Evolutionary conservation across 2,888 invertebrate species (phyloP), one percentile per base, ranked within the genome.

Genomic region (Rhorus exstirpatorius): DNA sequence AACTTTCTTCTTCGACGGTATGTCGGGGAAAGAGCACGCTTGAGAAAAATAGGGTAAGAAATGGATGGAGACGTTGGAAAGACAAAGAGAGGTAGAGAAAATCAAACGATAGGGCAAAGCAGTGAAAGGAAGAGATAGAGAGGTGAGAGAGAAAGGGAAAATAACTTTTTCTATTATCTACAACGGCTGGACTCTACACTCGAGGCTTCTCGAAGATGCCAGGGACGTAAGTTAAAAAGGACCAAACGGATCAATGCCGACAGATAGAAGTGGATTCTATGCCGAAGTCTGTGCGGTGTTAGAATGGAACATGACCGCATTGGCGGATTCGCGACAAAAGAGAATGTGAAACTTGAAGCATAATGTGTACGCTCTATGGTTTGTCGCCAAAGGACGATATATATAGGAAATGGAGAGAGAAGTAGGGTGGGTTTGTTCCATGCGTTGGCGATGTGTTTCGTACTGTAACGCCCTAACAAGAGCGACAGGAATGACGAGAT

Each of bases 1-100:
- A 86, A 87, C 87, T 84, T 82, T 76, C 53, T 63, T 78, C 53
- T 31, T 80, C 82, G 31, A 74, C 31, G 84, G 85, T 79, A 84
- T 87, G 86, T 86, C 85, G 86, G 81, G 84, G 60, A 75, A 82
- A 83, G 58, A 63, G 75, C 44, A 21, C 8, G 26, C 60, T n/a
- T 35, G 19, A 55, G 51, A 70, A 44, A 63, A 44, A 63, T 26
- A 70, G 26, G 21, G 41, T 19, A 31, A 38, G 31, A 46, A 72
- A 44, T 44, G 24, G 44, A 80, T 60, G 76, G 75, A 82, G 67
- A 82, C 80, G 83, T 81, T 83, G 81, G 83, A 83, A 75, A 79
- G 67, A 26, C 51, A 17, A 58, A 75, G 38, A 63, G 55, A 60
- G 6, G 60, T 21, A 76, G 67, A 53, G 68, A 26, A 51, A 38